Conservation (phyloP, 2,113 vertebrate genomes). For the Anarhynchus alexandrinus region DNA sequence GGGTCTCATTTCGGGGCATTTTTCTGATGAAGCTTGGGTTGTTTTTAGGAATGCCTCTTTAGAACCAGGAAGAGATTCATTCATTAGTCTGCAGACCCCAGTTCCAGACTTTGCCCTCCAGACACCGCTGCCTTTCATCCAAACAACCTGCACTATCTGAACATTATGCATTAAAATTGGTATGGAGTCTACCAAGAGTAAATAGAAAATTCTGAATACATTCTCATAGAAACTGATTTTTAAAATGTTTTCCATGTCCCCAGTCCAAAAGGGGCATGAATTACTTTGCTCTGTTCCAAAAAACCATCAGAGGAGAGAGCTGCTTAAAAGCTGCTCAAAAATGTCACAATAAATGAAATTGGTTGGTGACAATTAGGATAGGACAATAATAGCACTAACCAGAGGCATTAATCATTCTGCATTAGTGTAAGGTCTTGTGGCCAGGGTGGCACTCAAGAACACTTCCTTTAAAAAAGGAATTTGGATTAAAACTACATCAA, state of each 20-base stretch:
- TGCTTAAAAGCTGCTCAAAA: not conserved
- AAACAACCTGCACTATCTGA: not conserved
- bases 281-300: not conserved
- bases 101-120: not conserved
- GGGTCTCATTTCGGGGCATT: not conserved
- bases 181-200: not conserved
- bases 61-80: not conserved
- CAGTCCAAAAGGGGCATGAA: not conserved
- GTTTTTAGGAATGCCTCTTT: not conserved
- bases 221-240: not conserved
- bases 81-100: not conserved
- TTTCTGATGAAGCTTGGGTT: not conserved
- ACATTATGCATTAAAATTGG: not conserved
- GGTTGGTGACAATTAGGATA: not conserved
- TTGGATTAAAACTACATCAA: not conserved
- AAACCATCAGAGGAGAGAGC: not conserved
- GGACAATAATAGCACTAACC: conserved; percentile 3
- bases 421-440: not conserved
- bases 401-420: conserved; percentile 31
- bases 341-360: not conserved
- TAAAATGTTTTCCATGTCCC: not conserved
- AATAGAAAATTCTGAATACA: not conserved
- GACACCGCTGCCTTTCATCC: not conserved
- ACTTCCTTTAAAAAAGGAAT: not conserved
- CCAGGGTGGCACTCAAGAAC: not conserved